Conservation (phyloP, 2,888 invertebrate species). For the Morpho helenor region DNA sequence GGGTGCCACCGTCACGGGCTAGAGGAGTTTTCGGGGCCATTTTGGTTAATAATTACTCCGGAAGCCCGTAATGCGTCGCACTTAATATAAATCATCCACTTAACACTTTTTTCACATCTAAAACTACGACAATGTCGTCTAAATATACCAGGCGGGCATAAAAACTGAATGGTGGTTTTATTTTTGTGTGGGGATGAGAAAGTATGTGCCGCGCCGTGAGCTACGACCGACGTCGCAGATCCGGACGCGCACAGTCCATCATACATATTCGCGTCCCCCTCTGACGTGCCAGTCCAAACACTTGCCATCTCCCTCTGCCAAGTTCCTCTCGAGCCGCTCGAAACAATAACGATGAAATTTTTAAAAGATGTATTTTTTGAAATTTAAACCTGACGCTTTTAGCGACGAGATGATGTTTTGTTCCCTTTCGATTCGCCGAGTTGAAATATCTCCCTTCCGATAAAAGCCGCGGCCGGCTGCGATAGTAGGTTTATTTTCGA, state of each 20-base stretch:
- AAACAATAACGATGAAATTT: constrained; percentile 66
- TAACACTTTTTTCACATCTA: constrained; percentile 62
- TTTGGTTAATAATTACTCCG: constrained; percentile 59
- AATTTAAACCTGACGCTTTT: constrained; percentile 47
- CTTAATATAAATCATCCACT: constrained; percentile 77
- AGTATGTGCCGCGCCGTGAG: constrained; percentile 66
- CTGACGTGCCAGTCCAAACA: constrained; percentile 20
- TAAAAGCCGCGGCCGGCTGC: constrained; percentile 29
- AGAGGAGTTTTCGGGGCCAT: constrained; percentile 30
- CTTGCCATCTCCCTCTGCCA: constrained; percentile 37
- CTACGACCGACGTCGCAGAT: constrained; percentile 60
- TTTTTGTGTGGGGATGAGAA: constrained; percentile 72
- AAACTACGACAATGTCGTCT: constrained; percentile 66
- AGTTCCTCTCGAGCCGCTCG: constrained; percentile 59
- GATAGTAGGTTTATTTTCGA: constrained; percentile 19
- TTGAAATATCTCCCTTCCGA: constrained; percentile 35
- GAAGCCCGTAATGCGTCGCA: constrained; percentile 66
- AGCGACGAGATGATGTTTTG: constrained; percentile 29
- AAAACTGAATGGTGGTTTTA: constrained; percentile 65
- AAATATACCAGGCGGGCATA: constrained; percentile 69
- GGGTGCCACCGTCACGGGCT: constrained; percentile 43
- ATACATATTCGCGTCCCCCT: constrained; percentile 51
- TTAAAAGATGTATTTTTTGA: constrained; percentile 40
- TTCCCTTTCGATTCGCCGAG: constrained; percentile 24
- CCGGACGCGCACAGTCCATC: constrained; percentile 66